These are phyloP conservation scores for Sarcophaga caerulescens DNA, from an alignment of 2,888 invertebrate genomes.

Conservation along the genomic window DNA sequence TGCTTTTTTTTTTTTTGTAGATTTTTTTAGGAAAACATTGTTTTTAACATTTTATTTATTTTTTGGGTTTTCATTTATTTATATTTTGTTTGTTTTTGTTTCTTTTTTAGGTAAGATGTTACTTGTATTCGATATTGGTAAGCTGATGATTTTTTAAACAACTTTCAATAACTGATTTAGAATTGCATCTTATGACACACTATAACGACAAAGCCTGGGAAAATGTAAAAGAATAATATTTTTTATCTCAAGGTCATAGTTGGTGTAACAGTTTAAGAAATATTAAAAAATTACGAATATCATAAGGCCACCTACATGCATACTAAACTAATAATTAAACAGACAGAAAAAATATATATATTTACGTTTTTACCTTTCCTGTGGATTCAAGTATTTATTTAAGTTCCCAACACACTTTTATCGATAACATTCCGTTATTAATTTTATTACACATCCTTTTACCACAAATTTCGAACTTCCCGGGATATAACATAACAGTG, in stretches of 20 bases:
- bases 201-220: conserved; percentile 27
- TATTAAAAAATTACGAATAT: background rate
- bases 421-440: no score
- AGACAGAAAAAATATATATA: no score
- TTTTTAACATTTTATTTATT: background rate
- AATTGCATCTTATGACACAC: background rate
- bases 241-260: conserved; percentile 5
- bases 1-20: conserved; percentile 6
- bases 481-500: no score
- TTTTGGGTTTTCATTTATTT: background rate
- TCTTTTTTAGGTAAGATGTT: conserved; percentile 42
- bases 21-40: background rate
- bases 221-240: background rate
- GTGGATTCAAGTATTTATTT: no score
- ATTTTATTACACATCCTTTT: no score
- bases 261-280: background rate
- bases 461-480: no score
- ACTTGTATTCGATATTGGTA: background rate
- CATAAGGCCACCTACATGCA: no score
- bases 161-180: conserved; percentile 21
- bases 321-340: no score
- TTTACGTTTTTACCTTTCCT: no score
- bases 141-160: conserved; percentile 21
- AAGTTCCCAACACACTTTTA: no score
- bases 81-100: conserved; percentile 1